Evolutionary conservation across 2,797 vertebrate genomes (phyloP), one percentile per base, ranked within the genome.

Genomic region (Sparus aurata): DNA sequence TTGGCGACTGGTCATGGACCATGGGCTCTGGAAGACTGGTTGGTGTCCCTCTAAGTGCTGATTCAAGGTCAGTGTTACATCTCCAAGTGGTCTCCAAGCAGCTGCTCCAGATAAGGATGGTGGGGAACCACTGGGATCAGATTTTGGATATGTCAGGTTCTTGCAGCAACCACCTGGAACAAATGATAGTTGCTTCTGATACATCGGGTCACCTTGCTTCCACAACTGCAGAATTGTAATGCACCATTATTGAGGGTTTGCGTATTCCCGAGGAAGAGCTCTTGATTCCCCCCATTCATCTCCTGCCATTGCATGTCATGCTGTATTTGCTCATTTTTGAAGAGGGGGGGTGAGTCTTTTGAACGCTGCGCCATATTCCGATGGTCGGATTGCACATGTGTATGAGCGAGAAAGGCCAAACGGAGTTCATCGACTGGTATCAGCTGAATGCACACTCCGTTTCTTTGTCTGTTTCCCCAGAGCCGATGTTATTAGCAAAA

Each of bases 1-100:
- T 80, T 62, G 80, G 74, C 27, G 62, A 30, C 70, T 69, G 69
- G 79, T 80, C 65, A 52, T 79, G 85, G 87, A 91, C 87, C 78
- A 80, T 30, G 23, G 71, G 77, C 69, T 72, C 38, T 79, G 71
- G 71, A 80, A 55, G 68, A 75, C 74, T 22, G 47, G 67, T 82
- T 79, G 73, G 63, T 73, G 69, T 57, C 55, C 58, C 77, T 91
- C 74, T 81, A 82, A 82, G 86, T 87, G 70, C 76, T 77, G 81
- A 89, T 87, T 93, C 93, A 94, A 94, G 93, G 93, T 94, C 93
- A 94, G 91, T 86, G 89, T 92, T 89, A 77, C 79, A 83, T 85
- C 77, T 92, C 73, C 73, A 82, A 73, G 76, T 79, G 78, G 78
- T 87, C 88, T 77, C 71, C 80, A 85, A 73, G 79, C 60, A 63